Conservation (phyloP, 2,888 invertebrate species). For the Pantelozetes paolii region DNA sequence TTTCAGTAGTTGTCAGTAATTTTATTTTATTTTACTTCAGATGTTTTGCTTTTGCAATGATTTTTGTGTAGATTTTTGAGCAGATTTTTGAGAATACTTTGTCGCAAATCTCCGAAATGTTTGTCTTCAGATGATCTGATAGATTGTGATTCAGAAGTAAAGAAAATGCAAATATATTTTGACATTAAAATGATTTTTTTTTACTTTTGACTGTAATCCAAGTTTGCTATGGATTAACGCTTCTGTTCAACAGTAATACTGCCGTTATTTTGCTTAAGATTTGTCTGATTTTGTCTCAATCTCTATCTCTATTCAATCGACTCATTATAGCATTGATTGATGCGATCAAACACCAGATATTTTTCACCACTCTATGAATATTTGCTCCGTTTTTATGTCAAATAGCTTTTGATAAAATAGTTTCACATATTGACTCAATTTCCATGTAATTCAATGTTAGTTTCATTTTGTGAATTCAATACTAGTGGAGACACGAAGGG, state of each 20-base stretch:
- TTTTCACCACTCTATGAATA: background rate
- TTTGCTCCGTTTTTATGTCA: too few relatives aligned
- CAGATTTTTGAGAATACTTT: background rate
- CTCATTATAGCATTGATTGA: slow-evolving; percentile 19
- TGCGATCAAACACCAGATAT: background rate
- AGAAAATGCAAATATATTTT: background rate
- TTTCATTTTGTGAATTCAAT: too few relatives aligned
- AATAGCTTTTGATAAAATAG: too few relatives aligned
- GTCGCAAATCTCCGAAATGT: background rate
- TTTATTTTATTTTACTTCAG: background rate
- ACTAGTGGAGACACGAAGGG: too few relatives aligned
- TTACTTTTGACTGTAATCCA: slow-evolving; percentile 18
- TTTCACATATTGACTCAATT: too few relatives aligned
- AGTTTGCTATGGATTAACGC: slow-evolving; percentile 26
- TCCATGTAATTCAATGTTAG: too few relatives aligned
- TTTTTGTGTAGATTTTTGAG: background rate
- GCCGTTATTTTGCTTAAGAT: background rate
- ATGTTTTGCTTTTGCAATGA: background rate
- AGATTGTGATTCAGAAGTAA: background rate
- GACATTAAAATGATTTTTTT: background rate
- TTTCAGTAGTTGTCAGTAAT: too few relatives aligned
- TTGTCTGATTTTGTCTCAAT: background rate
- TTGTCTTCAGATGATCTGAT: slow-evolving; percentile 3
- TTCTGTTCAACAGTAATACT: background rate
- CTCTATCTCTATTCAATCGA: background rate